Percentiles rank a stretch among this genome's conserved stretches.
Conservation (phyloP, 1,140 invertebrate species). For the Drosophila lacertosa region DNA sequence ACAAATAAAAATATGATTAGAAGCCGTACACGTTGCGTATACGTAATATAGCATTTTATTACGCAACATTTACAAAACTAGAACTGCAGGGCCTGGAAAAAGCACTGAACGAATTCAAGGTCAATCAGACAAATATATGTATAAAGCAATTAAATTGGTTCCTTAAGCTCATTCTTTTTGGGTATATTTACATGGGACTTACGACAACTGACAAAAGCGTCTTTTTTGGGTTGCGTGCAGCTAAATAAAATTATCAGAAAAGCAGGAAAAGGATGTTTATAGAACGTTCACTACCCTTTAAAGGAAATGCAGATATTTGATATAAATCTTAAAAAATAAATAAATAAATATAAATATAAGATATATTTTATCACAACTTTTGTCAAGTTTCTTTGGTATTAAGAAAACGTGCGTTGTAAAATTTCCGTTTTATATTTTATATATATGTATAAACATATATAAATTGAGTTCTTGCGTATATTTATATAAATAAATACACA, state of each 20-base stretch:
- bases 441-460: too few species aligned
- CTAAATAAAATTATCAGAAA: neutral
- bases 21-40: constrained; percentile 8
- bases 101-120: constrained; percentile 51
- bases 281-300: neutral
- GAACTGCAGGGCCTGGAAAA: constrained; percentile 16
- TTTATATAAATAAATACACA: too few species aligned
- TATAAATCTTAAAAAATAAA: too few species aligned
- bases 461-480: too few species aligned
- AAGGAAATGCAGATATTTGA: too few species aligned
- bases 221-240: constrained; percentile 19
- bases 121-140: neutral
- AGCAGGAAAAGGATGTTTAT: too few species aligned
- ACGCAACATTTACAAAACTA: constrained; percentile 7
- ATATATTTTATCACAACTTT: too few species aligned
- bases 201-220: constrained; percentile 30
- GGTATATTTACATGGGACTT: constrained; percentile 24
- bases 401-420: too few species aligned
- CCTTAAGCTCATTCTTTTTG: too few species aligned
- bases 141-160: constrained; percentile 6
- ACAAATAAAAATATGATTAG: constrained; percentile 38
- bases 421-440: too few species aligned
- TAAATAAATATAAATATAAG: too few species aligned
- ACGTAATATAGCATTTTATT: constrained; percentile 20
- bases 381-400: too few species aligned